Evolutionary conservation across 2,888 invertebrate genomes (phyloP).

Genomic region (Tetropium fuscum): DNA sequence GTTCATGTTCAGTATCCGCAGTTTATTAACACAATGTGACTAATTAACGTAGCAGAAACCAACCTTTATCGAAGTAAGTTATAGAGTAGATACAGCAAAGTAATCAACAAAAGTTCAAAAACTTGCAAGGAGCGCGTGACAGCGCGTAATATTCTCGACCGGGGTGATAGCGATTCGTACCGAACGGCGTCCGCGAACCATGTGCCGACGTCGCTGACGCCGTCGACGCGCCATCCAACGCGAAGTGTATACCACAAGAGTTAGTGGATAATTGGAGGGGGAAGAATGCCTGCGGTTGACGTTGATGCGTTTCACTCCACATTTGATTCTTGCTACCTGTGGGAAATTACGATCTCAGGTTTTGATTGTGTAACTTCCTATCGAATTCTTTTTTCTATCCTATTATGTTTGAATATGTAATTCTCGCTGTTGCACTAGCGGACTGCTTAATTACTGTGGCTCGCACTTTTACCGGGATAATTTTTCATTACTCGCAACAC

Average conservation of each 20-base stretch:
- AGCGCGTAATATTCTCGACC: constrained; percentile 32
- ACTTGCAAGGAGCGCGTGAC: neutral
- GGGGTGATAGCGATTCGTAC: constrained; percentile 40
- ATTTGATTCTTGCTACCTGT: constrained; percentile 59
- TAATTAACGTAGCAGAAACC: neutral
- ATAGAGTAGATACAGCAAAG: neutral
- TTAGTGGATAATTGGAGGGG: constrained; percentile 32
- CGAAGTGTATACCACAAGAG: constrained; percentile 32
- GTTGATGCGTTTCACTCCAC: constrained; percentile 57
- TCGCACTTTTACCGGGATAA: constrained; percentile 16
- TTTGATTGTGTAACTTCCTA: constrained; percentile 52
- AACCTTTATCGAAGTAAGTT: constrained; percentile 2
- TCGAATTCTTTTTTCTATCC: constrained; percentile 31
- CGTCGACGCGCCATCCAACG: constrained; percentile 45
- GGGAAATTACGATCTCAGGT: constrained; percentile 54
- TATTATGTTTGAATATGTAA: constrained; percentile 44
- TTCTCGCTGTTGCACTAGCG: constrained; percentile 33
- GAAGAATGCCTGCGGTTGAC: constrained; percentile 58
- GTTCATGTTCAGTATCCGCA: too few species aligned
- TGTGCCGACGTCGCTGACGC: constrained; percentile 54
- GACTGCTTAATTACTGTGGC: constrained; percentile 40
- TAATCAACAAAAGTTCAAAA: neutral
- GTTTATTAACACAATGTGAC: too few species aligned
- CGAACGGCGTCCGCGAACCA: constrained; percentile 55
- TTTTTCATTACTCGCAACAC: too few species aligned